Base-by-base conservation (phyloP, 1,140 invertebrate genomes). In the Cardiocondyla obscurior region DNA sequence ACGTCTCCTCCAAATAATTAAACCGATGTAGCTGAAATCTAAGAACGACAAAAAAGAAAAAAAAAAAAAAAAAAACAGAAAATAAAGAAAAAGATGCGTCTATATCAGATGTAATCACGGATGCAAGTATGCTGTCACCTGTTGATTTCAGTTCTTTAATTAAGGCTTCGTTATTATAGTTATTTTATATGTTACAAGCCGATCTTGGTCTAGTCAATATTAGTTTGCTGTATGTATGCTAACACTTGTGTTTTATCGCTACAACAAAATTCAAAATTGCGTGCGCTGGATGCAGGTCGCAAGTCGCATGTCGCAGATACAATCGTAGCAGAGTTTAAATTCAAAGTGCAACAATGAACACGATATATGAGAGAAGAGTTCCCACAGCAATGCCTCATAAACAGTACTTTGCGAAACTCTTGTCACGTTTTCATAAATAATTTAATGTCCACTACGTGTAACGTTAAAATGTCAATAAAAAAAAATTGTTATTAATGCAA, bases 21-120 rank as follows among this genome's bases (percentile, higher is more conserved):
- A 74, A 85, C 55, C 72, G 79, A 81, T 77, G 36, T 88, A 88
- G 84, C 60, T 77, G n/a, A 60, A 74, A 62, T 74, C 46, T 82
- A 84, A 79, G 76, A 82, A 25, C 39, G 51, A 73, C 28, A 16
- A 49, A 49, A 60, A 14, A 62, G 36, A 2, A 51, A 12, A 33
- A 14, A 82, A 58, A 28, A 81, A 44, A 7, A 60, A 79, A 74
- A 82, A 25, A 25, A 39, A 73, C 28, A 16, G 30, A 49, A 60
- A 14, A 62, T 33, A 2, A 51, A 12, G 22, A 14, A 82, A 58
- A 28, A 81, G 33, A 7, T n/a, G 46, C 28, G 36, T 14, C 14
- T 64, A 8, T 62, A 46, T 62, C 28, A 76, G 10, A 46, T 62
- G 49, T 12, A 19, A 55, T 72, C 14, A 62, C 16, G 10, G 8